These are phyloP conservation scores for Tenebrosternarchus preto DNA, from an alignment of 2,113 vertebrate genomes.

Conservation along the genomic window DNA sequence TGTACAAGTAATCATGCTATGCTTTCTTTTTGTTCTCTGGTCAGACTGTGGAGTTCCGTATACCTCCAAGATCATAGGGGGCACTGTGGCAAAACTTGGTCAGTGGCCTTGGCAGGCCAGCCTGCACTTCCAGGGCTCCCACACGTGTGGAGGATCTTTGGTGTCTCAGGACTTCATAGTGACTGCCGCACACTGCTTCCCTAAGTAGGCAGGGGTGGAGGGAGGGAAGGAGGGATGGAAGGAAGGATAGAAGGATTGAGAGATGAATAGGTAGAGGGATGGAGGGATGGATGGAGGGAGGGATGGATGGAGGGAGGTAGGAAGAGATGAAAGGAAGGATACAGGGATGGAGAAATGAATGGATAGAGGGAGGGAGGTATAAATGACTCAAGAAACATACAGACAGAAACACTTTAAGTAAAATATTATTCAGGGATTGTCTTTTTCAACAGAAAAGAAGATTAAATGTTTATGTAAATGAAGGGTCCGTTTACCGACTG, in stretches of 20 bases:
- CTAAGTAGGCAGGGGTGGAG: conserved; percentile 70
- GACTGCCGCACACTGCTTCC: conserved; percentile 84
- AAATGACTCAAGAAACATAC: too few relatives aligned
- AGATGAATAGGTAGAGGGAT: neutral
- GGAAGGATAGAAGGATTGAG: neutral
- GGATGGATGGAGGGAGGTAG: neutral
- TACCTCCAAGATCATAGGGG: conserved; percentile 76
- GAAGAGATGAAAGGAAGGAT: too few relatives aligned
- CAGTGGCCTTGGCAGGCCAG: conserved; percentile 88
- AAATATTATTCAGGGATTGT: too few relatives aligned
- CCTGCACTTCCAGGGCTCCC: conserved; percentile 73
- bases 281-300: neutral
- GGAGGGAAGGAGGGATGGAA: neutral
- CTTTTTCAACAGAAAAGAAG: too few relatives aligned
- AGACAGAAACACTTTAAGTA: too few relatives aligned
- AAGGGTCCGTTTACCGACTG: too few relatives aligned
- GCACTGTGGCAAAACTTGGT: conserved; percentile 62
- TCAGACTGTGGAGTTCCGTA: conserved; percentile 76
- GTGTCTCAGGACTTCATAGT: conserved; percentile 79
- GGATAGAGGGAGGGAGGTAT: neutral
- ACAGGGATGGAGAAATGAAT: too few relatives aligned
- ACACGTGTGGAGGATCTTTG: conserved; percentile 82
- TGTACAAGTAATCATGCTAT: too few relatives aligned
- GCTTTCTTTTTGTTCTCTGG: neutral
- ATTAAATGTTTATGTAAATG: too few relatives aligned